phyloP scores from a whole-genome alignment of 35 echinoderm and acorn worm species.

The Heliocidaris tuberculata region DNA sequence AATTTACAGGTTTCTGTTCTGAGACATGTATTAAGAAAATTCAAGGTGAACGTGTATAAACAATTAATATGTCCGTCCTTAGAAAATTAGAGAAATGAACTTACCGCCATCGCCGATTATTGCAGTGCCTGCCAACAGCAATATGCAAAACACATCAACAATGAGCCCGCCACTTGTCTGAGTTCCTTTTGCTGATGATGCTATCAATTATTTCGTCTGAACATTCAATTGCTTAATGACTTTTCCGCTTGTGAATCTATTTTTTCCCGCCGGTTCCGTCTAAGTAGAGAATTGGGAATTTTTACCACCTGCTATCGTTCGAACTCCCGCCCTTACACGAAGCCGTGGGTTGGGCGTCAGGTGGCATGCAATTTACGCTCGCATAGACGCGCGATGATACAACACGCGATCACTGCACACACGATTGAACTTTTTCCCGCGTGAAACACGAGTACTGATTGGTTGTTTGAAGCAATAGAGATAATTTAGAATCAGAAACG shows the following conservation, averaged over 20 bases:
- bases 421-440: background rate
- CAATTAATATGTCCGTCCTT: background rate
- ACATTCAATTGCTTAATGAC: constrained; percentile 17
- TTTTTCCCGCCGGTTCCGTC: background rate
- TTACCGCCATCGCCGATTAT: background rate
- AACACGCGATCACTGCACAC: background rate
- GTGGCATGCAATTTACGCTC: background rate
- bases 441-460: background rate
- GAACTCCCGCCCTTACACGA: background rate
- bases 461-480: background rate
- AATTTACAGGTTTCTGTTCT: too few relatives aligned
- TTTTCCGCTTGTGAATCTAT: background rate
- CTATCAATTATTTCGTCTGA: constrained; percentile 1
- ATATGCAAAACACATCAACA: background rate
- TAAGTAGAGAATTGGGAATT: background rate
- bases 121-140: background rate
- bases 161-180: background rate
- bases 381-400: background rate
- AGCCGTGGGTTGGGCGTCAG: background rate
- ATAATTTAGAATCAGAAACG: background rate
- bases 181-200: constrained; percentile 10
- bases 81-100: background rate
- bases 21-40: background rate
- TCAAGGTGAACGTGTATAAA: background rate
- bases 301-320: background rate